Conservation (phyloP, 2,888 invertebrate genomes). For the Alentia gelatinosa region DNA sequence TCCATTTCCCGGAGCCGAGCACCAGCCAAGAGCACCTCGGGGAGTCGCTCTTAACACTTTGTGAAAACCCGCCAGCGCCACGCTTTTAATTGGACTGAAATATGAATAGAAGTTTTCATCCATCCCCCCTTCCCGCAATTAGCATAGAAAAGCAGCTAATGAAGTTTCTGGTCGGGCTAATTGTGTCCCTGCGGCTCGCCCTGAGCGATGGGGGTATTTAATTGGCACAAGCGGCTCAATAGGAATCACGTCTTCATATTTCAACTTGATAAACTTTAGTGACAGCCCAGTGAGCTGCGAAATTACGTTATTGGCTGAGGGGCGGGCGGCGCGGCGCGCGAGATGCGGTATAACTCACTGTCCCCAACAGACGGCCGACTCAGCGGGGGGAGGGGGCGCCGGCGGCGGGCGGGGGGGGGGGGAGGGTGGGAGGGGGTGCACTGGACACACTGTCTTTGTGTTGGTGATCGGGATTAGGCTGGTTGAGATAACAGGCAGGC, state of each 20-base stretch:
- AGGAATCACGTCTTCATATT: slow-evolving; percentile 57
- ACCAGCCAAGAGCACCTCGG: no score
- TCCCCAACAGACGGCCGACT: neutral
- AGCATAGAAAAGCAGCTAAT: slow-evolving; percentile 56
- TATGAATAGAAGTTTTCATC: neutral
- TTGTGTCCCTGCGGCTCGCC: slow-evolving; percentile 17
- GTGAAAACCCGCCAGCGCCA: neutral
- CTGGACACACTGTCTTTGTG: neutral
- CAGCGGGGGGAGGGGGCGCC: neutral
- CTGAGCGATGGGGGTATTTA: slow-evolving; percentile 55
- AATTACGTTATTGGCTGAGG: slow-evolving; percentile 57
- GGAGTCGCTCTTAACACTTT: neutral
- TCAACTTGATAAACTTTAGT: slow-evolving; percentile 57
- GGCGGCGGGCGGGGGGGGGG: neutral
- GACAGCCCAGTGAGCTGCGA: slow-evolving; percentile 57
- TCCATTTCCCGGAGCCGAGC: no score
- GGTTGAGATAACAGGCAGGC: neutral
- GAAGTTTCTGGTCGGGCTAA: slow-evolving; percentile 46
- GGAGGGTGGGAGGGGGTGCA: neutral
- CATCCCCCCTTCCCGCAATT: slow-evolving; percentile 24
- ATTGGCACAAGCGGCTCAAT: slow-evolving; percentile 53
- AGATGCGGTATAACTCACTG: neutral
- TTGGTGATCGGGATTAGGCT: neutral
- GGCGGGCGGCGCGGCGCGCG: neutral
- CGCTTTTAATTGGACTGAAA: slow-evolving; percentile 42